Percentiles rank a stretch among this genome's conserved stretches.
These are phyloP conservation scores for Epinotia brunnichana DNA, from an alignment of 2,888 invertebrate species.

Conservation along the genomic window DNA sequence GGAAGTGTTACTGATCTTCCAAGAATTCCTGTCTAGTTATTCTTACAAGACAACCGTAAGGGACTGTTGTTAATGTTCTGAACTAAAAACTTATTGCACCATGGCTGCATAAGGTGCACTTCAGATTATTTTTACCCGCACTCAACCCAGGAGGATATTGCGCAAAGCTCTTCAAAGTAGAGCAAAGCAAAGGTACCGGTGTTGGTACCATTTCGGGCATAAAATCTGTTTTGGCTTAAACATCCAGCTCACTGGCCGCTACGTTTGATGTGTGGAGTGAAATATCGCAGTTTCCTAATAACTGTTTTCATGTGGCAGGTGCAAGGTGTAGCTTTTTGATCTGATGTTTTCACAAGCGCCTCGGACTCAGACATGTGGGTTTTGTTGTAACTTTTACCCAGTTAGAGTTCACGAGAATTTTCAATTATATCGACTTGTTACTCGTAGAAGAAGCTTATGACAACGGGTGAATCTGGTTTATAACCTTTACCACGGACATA, in stretches of 20 bases:
- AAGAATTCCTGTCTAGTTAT: slow-evolving; percentile 17
- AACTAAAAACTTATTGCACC: slow-evolving; percentile 28
- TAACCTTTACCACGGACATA: neutral
- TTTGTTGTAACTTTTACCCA: slow-evolving; percentile 22
- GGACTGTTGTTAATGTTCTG: slow-evolving; percentile 19
- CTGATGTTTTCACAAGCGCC: slow-evolving; percentile 50
- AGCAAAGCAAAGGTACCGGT: slow-evolving; percentile 36
- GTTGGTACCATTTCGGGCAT: slow-evolving; percentile 41
- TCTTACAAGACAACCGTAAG: slow-evolving; percentile 1
- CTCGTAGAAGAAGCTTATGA: neutral
- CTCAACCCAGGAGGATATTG: slow-evolving; percentile 40
- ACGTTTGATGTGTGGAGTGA: slow-evolving; percentile 74
- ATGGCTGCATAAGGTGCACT: slow-evolving; percentile 23
- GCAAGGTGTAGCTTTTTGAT: slow-evolving; percentile 68
- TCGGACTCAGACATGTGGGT: slow-evolving; percentile 13
- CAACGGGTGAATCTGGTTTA: neutral
- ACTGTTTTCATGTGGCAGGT: slow-evolving; percentile 57
- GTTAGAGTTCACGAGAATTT: neutral
- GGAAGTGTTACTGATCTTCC: neutral
- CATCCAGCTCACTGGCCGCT: slow-evolving; percentile 70
- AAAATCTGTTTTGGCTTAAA: slow-evolving; percentile 52
- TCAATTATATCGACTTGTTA: neutral
- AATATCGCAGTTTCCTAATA: slow-evolving; percentile 67
- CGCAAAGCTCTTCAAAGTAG: slow-evolving; percentile 43
- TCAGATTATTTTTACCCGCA: slow-evolving; percentile 42